Percentiles rank a stretch among this genome's conserved stretches.
These are phyloP conservation scores for Caenorhabditis inopinata DNA, from an alignment of 1,140 invertebrate species.

Conservation along the genomic window DNA sequence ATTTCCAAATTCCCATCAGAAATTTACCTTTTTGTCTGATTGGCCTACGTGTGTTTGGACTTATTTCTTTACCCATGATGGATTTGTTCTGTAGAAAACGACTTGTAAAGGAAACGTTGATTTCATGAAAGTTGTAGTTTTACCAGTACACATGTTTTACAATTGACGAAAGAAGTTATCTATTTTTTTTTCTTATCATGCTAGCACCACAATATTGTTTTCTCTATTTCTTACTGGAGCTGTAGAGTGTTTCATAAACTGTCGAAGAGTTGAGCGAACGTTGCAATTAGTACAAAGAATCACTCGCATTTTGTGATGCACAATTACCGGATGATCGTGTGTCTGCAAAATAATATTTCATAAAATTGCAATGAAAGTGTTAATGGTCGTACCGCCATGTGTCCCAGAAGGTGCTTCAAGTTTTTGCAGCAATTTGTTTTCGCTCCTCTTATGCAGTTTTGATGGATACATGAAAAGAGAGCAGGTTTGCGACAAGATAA, in stretches of 20 bases:
- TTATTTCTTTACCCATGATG: background rate
- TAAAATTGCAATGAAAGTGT: no score
- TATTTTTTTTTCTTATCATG: no score
- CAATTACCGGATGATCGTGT: background rate
- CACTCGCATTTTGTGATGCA: background rate
- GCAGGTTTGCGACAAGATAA: background rate
- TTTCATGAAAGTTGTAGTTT: no score
- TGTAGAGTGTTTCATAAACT: background rate
- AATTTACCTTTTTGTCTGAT: background rate
- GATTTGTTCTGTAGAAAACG: no score
- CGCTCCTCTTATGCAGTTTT: background rate
- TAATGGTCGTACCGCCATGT: background rate
- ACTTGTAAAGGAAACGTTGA: no score
- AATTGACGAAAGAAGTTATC: no score
- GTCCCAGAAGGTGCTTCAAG: background rate
- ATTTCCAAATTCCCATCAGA: no score
- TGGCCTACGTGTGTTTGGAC: background rate
- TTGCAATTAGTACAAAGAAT: background rate
- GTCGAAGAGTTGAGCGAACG: background rate
- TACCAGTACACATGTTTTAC: no score
- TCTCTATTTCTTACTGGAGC: background rate
- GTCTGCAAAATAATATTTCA: no score
- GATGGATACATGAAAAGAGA: background rate
- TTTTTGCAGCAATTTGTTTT: background rate
- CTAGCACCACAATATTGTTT: no score